Evolutionary conservation across 1,140 invertebrate genomes (phyloP).

Genomic region (Heliconius melpomene): DNA sequence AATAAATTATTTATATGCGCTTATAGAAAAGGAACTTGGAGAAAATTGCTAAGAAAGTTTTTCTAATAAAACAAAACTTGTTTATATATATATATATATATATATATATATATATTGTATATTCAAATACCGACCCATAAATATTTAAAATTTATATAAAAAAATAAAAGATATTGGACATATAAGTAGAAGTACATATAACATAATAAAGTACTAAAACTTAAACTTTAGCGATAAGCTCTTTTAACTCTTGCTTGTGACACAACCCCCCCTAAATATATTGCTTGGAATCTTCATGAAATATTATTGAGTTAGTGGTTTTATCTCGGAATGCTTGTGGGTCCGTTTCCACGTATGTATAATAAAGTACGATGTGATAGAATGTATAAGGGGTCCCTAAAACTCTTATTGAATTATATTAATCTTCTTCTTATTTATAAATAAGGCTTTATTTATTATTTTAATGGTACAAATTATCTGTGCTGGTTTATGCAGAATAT

Average conservation of each 20-base stretch:
- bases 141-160: too few species aligned
- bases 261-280: slow-evolving; percentile 35
- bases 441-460: slow-evolving; percentile 47
- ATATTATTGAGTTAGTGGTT: slow-evolving; percentile 48
- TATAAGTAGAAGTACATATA: neutral
- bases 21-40: too few species aligned
- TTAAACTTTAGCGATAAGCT: slow-evolving; percentile 7
- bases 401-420: slow-evolving; percentile 50
- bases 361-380: slow-evolving; percentile 42
- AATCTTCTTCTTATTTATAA: slow-evolving; percentile 39
- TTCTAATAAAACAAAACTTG: too few species aligned
- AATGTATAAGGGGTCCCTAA: slow-evolving; percentile 44
- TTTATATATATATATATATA: too few species aligned
- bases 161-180: neutral
- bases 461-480: slow-evolving; percentile 33
- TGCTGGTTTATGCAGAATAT: slow-evolving; percentile 7
- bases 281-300: slow-evolving; percentile 44
- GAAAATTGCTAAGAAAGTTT: too few species aligned
- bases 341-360: slow-evolving; percentile 30
- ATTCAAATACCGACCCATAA: too few species aligned
- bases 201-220: slow-evolving; percentile 5
- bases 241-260: slow-evolving; percentile 13
- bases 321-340: slow-evolving; percentile 47
- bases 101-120: too few species aligned
- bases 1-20: too few species aligned